phyloP scores from a whole-genome alignment of 2,888 invertebrate species.

The Salticus scenicus region DNA sequence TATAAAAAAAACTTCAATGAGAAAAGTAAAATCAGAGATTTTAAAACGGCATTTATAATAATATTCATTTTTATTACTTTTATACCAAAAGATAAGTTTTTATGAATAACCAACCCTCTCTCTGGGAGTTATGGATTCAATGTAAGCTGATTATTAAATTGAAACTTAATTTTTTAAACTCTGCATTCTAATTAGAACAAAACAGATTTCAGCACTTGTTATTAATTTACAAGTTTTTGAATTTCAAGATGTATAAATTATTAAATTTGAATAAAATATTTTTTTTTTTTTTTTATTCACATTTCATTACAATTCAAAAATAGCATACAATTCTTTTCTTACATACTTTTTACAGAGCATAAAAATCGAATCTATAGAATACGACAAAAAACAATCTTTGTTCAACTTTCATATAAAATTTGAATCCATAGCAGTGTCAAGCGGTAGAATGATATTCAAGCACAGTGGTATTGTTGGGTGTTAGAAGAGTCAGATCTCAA shows the following conservation, averaged over 20 bases:
- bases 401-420: constrained; percentile 5
- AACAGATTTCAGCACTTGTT: neutral
- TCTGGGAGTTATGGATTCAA: no score
- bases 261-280: neutral
- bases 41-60: no score
- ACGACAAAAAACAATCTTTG: neutral
- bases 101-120: no score
- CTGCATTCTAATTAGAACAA: no score
- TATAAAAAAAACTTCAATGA: no score
- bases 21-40: no score
- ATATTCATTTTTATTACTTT: no score
- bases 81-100: no score
- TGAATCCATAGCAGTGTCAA: neutral
- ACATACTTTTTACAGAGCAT: neutral
- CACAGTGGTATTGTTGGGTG: neutral
- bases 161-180: no score
- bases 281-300: neutral
- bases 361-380: constrained; percentile 2
- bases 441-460: constrained; percentile 6
- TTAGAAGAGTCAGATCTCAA: neutral
- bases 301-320: neutral
- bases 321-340: neutral
- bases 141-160: no score
- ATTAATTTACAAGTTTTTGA: neutral
- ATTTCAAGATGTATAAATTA: neutral